These are phyloP conservation scores for human DNA, from an alignment of 2,113 vertebrate genomes.

Conservation along the genomic window GRCh38 chr21:25280001-25280500, in stretches of 20 bases:
- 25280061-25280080: not conserved
- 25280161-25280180: accelerated
- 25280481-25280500: not conserved
- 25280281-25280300: not conserved
- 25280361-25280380: not conserved
- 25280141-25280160: not conserved
- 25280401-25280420: not conserved
- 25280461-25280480: not conserved
- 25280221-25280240: not conserved
- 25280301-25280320: not conserved
- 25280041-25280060: not conserved
- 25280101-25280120: not conserved
- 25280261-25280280: not conserved
- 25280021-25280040: not conserved
- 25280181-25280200: not conserved
- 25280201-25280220: not conserved
- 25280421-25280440: not conserved
- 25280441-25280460: not conserved
- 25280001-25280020: not conserved
- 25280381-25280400: not conserved
- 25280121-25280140: not conserved
- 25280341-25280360: accelerated
- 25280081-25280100: not conserved
- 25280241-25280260: not conserved
- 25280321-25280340: not conserved